A percentile compares a stretch with the other conserved stretches of the same genome.
Evolutionary conservation across 2,888 invertebrate species (phyloP).

Genomic region (Patella pellucida): DNA sequence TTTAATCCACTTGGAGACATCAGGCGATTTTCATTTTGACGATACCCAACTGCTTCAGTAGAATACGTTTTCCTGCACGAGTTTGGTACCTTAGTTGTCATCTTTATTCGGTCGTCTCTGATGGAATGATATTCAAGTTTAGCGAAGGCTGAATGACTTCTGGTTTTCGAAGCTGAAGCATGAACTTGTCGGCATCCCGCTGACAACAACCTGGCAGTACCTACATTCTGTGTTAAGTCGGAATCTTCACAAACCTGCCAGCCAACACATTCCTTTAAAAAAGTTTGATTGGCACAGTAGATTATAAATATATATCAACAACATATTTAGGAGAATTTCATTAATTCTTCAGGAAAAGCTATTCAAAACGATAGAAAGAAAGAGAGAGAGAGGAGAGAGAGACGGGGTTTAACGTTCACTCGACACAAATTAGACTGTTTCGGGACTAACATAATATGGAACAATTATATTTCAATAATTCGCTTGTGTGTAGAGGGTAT

Average conservation of each 20-base stretch:
- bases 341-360: too few relatives aligned
- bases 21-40: background rate
- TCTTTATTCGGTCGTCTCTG: slow-evolving; percentile 12
- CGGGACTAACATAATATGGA: too few relatives aligned
- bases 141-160: slow-evolving; percentile 22
- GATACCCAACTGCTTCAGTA: slow-evolving; percentile 7
- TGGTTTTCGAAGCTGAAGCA: background rate
- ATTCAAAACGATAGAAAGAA: too few relatives aligned
- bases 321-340: too few relatives aligned
- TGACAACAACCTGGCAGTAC: background rate
- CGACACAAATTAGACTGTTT: too few relatives aligned
- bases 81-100: background rate
- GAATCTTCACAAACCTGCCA: slow-evolving; percentile 43
- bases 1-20: slow-evolving; percentile 14
- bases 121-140: slow-evolving; percentile 17
- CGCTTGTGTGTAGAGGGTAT: too few relatives aligned
- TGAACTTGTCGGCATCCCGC: background rate
- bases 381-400: background rate
- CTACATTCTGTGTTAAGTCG: slow-evolving; percentile 28
- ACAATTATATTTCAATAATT: too few relatives aligned
- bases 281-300: too few relatives aligned
- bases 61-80: slow-evolving; percentile 16
- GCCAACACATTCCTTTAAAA: slow-evolving; percentile 29
- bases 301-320: too few relatives aligned
- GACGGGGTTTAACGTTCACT: slow-evolving; percentile 3